phyloP scores from a whole-genome alignment of 2,797 vertebrate genomes.

The Limosa lapponica region DNA sequence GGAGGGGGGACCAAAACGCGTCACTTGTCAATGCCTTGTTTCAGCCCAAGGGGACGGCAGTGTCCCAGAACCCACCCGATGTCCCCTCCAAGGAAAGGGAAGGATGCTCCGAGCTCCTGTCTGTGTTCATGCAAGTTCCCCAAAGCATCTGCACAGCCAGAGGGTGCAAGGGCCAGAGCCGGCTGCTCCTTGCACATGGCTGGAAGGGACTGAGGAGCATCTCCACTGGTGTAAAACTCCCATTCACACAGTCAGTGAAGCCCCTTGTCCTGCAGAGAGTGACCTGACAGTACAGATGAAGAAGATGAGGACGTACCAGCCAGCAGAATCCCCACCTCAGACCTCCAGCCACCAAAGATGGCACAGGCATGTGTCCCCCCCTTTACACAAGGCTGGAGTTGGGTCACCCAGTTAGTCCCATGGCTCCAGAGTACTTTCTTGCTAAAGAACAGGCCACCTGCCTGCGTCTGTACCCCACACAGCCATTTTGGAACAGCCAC shows the following conservation, averaged over 20 bases:
- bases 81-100: neutral
- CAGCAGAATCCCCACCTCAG: neutral
- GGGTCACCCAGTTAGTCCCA: neutral
- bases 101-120: neutral
- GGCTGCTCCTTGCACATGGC: neutral
- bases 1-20: neutral
- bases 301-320: neutral
- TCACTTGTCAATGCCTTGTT: neutral
- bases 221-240: rapidly evolving
- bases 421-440: neutral
- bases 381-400: neutral
- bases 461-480: rapidly evolving
- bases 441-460: neutral
- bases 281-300: rapidly evolving
- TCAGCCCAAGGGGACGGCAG: rapidly evolving
- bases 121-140: neutral
- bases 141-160: neutral
- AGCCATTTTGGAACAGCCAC: neutral
- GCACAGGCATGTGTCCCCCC: neutral
- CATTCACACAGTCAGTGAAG: rapidly evolving
- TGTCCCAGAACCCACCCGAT: neutral
- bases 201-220: neutral
- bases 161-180: no score
- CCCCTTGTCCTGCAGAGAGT: neutral
- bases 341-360: neutral